Evolutionary conservation across 2,888 invertebrate species (phyloP).

Genomic region (Leptinotarsa peninsularis): DNA sequence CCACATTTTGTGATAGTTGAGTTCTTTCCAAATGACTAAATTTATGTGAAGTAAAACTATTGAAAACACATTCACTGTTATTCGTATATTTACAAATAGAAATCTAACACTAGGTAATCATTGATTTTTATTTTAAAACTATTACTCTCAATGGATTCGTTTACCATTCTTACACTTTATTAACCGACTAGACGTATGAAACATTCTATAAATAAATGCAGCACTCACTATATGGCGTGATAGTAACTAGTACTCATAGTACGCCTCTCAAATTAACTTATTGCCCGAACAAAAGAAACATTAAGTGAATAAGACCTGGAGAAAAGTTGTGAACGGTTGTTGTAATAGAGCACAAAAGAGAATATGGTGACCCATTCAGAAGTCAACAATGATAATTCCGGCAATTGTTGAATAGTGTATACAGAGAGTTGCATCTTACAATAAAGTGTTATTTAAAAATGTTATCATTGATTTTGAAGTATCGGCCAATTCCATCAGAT

Average conservation of each 20-base stretch:
- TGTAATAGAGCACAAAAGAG: constrained; percentile 22
- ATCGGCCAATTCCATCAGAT: no score
- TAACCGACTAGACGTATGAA: constrained; percentile 2
- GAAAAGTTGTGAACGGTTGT: constrained; percentile 26
- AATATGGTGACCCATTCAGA: constrained; percentile 3
- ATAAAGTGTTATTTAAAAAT: neutral
- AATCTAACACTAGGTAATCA: no score
- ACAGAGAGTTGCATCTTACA: neutral
- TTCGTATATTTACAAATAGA: no score
- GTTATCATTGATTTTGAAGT: no score
- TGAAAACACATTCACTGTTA: no score
- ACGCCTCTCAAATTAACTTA: constrained; percentile 30
- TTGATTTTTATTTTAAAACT: no score
- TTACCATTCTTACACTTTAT: neutral
- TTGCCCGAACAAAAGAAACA: constrained; percentile 33
- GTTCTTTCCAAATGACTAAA: no score
- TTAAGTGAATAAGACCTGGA: constrained; percentile 31
- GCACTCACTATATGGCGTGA: constrained; percentile 32
- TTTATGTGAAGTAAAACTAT: no score
- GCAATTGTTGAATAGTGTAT: neutral
- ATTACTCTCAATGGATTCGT: neutral
- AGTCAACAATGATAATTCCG: neutral
- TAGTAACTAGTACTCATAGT: constrained; percentile 35
- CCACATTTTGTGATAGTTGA: no score
- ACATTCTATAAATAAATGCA: constrained; percentile 6